A percentile compares a stretch with the other conserved stretches of the same genome.
phyloP scores from a whole-genome alignment of 2,113 vertebrate species.

The Bubo bubo region DNA sequence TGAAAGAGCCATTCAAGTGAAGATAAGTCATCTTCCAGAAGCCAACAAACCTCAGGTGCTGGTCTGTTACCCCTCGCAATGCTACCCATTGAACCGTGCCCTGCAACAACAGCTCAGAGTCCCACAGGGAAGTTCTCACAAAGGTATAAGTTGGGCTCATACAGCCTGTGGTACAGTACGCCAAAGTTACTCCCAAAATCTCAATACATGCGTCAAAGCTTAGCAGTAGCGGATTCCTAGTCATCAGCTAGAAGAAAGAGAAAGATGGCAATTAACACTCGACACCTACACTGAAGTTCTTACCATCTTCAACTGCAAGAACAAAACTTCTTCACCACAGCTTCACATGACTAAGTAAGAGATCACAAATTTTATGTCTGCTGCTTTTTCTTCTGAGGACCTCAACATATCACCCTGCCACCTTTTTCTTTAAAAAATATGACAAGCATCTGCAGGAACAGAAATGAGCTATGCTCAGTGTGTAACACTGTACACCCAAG shows the following conservation, averaged over 20 bases:
- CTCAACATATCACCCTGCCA: not conserved
- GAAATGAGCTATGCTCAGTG: not conserved
- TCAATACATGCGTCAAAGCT: not conserved
- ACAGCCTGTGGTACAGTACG: not conserved
- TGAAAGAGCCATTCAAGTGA: not conserved
- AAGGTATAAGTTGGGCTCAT: rapidly evolving
- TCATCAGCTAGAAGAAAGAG: not conserved
- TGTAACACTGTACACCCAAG: not conserved
- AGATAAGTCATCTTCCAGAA: not conserved
- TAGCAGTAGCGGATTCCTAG: not conserved
- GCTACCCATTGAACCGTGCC: not conserved
- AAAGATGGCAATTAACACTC: not conserved
- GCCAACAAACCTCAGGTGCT: not conserved
- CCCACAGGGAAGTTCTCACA: not conserved
- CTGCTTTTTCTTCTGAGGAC: not conserved
- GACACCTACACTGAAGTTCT: not conserved
- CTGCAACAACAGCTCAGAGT: not conserved
- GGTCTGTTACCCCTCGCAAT: not conserved
- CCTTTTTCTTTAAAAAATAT: not conserved
- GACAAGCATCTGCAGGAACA: not conserved
- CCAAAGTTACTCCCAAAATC: not conserved
- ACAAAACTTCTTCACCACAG: not conserved
- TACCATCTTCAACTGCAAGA: not conserved
- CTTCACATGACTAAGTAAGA: not conserved
- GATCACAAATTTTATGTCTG: not conserved